Base-by-base conservation (phyloP, 2,888 invertebrate species). In the Zonitis immaculata region DNA sequence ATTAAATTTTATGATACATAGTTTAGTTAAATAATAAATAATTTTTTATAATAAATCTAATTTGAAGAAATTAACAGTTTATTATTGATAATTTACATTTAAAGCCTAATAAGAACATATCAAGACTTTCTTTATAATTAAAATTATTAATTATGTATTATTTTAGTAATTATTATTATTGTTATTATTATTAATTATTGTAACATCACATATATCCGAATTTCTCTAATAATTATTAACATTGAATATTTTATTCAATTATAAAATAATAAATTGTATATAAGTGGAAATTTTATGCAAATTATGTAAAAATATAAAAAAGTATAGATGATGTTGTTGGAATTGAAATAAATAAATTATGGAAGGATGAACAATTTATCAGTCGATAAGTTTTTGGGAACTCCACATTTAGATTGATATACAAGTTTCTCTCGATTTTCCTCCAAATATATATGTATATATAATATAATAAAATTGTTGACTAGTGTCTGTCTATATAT, bases 171-270 rank as follows among this genome's bases (percentile, higher is more conserved):
- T 54, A 54, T 58, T 60, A 59, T 55, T 52, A 58, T 60, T 42
- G 63, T 72, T 71, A 71, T 72, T 71, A n/a, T n/a, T n/a, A n/a
- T n/a, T n/a, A n/a, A n/a, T n/a, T n/a, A n/a, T n/a, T n/a, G 71
- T 71, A 72, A 72, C 72, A 72, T 72, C 72, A 72, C 71, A 72
- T 71, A 69, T 69, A 72, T 68, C 58, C 64, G 66, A 66, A 65
- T 67, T 60, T 60, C 62, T 63, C 62, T 57, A 55, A 54, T 58
- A 58, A 51, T 55, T 54, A 60, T 26, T 28, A 46, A 11, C 9
- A 30, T 18, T 9, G 18, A 30, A 32, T n/a, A n/a, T n/a, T n/a
- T n/a, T n/a, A n/a, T n/a, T n/a, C n/a, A n/a, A n/a, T n/a, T n/a
- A n/a, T n/a, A n/a, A n/a, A n/a, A n/a, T n/a, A n/a, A n/a, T n/a